These are phyloP conservation scores for Rhabdomys pumilio DNA, from an alignment of 2,797 vertebrate genomes.

Conservation along the genomic window DNA sequence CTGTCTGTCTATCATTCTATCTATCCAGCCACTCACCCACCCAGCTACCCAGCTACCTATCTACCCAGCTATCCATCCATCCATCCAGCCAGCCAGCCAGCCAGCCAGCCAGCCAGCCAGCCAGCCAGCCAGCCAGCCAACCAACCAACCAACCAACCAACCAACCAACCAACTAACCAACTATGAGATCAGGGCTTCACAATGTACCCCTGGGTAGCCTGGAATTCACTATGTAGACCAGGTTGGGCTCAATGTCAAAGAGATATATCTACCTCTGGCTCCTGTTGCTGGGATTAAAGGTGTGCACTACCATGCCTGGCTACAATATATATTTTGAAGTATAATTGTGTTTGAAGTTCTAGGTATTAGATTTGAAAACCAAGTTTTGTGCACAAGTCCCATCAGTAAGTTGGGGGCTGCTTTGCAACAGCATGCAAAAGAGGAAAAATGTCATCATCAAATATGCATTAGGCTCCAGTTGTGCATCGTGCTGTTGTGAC, in stretches of 20 bases:
- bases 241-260: background rate
- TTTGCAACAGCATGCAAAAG: background rate
- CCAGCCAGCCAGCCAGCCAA: fast-evolving
- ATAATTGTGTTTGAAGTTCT: slow-evolving; percentile 48
- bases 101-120: fast-evolving
- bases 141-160: fast-evolving
- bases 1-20: background rate
- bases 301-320: background rate
- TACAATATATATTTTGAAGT: slow-evolving; percentile 8
- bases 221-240: background rate
- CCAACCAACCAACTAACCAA: background rate
- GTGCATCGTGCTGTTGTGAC: background rate
- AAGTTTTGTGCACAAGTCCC: background rate
- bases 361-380: slow-evolving; percentile 55
- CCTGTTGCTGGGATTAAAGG: background rate
- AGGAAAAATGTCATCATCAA: slow-evolving; percentile 66
- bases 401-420: slow-evolving; percentile 45
- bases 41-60: too few species aligned
- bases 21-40: too few species aligned
- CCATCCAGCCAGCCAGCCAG: too few species aligned
- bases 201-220: background rate
- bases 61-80: too few species aligned
- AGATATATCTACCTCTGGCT: background rate
- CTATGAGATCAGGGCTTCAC: background rate
- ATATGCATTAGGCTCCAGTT: slow-evolving; percentile 53